phyloP scores from a whole-genome alignment of 2,113 vertebrate genomes.

The Zootoca vivipara region DNA sequence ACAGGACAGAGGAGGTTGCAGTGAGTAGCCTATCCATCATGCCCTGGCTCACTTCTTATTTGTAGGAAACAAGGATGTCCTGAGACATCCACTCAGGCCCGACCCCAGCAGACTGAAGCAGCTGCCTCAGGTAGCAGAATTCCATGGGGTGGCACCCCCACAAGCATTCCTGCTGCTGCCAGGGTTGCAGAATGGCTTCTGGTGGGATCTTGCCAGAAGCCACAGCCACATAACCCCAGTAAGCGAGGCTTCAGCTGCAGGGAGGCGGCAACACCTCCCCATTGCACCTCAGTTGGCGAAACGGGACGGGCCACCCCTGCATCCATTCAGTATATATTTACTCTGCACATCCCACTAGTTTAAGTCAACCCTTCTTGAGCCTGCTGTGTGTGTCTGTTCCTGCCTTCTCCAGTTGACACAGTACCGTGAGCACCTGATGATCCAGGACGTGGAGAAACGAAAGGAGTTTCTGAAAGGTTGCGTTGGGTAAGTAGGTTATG shows the following conservation, averaged over 20 bases:
- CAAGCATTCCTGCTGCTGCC: too few species aligned
- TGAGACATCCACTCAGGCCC: background rate
- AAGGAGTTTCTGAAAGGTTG: slow-evolving; percentile 93
- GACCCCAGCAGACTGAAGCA: too few species aligned
- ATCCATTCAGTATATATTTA: background rate
- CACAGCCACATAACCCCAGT: too few species aligned
- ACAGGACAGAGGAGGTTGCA: slow-evolving; percentile 89
- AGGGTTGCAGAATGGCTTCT: too few species aligned
- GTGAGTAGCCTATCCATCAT: slow-evolving; percentile 80
- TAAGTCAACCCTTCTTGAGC: background rate
- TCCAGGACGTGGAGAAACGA: slow-evolving; percentile 85
- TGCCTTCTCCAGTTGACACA: slow-evolving; percentile 82
- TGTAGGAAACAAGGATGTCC: background rate
- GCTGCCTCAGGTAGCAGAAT: background rate
- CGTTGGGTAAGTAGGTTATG: slow-evolving; percentile 79
- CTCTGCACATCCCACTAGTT: background rate
- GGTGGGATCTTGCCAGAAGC: too few species aligned
- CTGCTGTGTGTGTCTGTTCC: slow-evolving; percentile 31
- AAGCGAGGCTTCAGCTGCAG: too few species aligned
- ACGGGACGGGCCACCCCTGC: too few species aligned
- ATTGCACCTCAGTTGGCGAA: too few species aligned
- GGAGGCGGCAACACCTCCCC: too few species aligned
- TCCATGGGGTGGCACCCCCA: background rate
- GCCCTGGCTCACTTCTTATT: background rate
- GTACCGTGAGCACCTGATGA: slow-evolving; percentile 90